Conservation (phyloP, 2,113 vertebrate species). For the Lepisosteus osseus region DNA sequence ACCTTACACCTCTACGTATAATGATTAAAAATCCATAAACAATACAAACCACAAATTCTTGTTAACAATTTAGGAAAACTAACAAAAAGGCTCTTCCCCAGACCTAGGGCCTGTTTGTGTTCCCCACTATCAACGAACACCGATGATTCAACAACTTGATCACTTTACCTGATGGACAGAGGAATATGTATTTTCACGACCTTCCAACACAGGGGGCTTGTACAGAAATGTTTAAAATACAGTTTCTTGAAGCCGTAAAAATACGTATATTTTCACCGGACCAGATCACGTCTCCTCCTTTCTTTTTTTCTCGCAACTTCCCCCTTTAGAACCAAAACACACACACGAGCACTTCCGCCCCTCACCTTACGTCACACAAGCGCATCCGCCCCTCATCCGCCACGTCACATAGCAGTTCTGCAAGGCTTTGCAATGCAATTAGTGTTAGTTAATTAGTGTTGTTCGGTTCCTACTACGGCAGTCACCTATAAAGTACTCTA, state of each 20-base stretch:
- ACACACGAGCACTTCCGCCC: slow-evolving; percentile 65
- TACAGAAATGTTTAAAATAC: slow-evolving; percentile 16
- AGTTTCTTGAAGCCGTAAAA: slow-evolving; percentile 24
- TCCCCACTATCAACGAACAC: slow-evolving; percentile 3
- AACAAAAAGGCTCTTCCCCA: slow-evolving; percentile 2
- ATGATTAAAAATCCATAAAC: too few relatives aligned
- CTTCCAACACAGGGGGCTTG: slow-evolving; percentile 29
- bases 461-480: too few relatives aligned
- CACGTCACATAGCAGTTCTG: too few relatives aligned
- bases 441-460: too few relatives aligned
- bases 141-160: slow-evolving; percentile 21
- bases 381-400: neutral
- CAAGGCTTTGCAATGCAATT: too few relatives aligned
- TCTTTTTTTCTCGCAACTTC: slow-evolving; percentile 66
- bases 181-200: slow-evolving; percentile 22
- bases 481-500: too few relatives aligned
- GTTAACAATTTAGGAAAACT: neutral
- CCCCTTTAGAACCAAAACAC: slow-evolving; percentile 71
- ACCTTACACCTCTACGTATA: too few relatives aligned
- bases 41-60: neutral
- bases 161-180: slow-evolving; percentile 33
- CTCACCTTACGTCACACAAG: slow-evolving; percentile 51
- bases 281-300: slow-evolving; percentile 61
- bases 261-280: slow-evolving; percentile 46
- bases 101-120: neutral